Conservation (phyloP, 2,113 vertebrate genomes). For the Athene noctua region DNA sequence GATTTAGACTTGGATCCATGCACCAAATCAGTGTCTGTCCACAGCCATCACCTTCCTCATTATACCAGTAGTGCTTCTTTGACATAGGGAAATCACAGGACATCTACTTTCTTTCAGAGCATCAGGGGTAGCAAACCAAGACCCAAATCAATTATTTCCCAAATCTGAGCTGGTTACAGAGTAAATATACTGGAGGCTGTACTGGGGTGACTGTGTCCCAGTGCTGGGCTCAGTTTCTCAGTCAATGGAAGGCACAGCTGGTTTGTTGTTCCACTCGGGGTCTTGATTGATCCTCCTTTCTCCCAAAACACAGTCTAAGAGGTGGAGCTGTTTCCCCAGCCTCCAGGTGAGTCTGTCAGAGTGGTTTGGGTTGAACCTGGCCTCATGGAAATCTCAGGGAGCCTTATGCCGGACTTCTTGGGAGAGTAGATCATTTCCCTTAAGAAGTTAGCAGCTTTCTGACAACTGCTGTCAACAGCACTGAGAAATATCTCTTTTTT, state of each 20-base stretch:
- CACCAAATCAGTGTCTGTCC: not conserved
- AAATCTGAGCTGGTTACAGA: not conserved
- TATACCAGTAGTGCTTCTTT: not conserved
- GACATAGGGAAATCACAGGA: not conserved
- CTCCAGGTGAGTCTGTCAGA: not conserved
- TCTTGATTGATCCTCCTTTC: not conserved
- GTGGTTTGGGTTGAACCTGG: not conserved
- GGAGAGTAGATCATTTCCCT: not conserved
- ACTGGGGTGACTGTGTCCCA: not conserved
- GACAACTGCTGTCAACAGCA: not conserved
- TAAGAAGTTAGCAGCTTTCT: not conserved
- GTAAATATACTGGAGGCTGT: not conserved
- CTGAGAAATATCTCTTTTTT: not conserved
- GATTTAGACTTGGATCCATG: not conserved
- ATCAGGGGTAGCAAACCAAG: not conserved
- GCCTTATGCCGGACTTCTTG: not conserved
- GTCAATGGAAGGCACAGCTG: not conserved
- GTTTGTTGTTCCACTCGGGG: not conserved
- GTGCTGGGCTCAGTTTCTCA: not conserved
- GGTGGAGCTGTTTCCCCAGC: not conserved
- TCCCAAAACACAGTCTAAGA: not conserved
- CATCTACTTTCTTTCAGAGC: not conserved
- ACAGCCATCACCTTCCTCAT: not conserved
- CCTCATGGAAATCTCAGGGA: not conserved
- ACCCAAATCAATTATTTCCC: not conserved